Percentiles rank a stretch among this genome's conserved stretches.
Conservation (phyloP, 2,113 vertebrate species). For the Pycnonotus jocosus region DNA sequence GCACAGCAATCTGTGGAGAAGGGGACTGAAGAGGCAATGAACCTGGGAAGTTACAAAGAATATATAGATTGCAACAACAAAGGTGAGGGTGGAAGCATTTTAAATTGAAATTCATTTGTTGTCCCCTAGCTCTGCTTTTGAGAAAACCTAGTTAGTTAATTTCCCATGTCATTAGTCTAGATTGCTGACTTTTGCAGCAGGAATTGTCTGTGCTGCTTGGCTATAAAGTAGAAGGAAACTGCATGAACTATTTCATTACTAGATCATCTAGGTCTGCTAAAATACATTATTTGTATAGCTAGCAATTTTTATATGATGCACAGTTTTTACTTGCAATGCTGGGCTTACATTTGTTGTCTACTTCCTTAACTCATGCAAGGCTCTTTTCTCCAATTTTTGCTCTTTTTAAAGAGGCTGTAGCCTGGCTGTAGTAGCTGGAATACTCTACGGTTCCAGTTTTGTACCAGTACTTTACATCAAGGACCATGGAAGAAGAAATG, state of each 20-base stretch:
- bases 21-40: neutral
- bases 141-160: neutral
- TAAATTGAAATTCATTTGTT: neutral
- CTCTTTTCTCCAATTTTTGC: neutral
- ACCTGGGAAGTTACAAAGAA: neutral
- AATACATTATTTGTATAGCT: neutral
- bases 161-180: neutral
- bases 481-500: constrained; percentile 76
- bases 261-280: neutral
- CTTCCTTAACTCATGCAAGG: neutral
- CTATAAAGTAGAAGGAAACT: neutral
- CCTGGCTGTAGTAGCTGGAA: constrained; percentile 79
- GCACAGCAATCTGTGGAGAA: neutral
- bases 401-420: constrained; percentile 78
- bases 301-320: neutral
- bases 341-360: neutral
- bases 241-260: neutral
- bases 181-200: neutral
- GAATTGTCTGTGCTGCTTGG: neutral
- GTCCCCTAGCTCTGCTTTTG: neutral
- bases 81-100: neutral
- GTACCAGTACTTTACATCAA: constrained; percentile 89
- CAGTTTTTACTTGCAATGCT: neutral
- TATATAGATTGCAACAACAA: neutral
- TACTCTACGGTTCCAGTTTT: constrained; percentile 83